These are phyloP conservation scores for Mastacembelus armatus DNA, from an alignment of 2,797 vertebrate genomes.

Conservation along the genomic window DNA sequence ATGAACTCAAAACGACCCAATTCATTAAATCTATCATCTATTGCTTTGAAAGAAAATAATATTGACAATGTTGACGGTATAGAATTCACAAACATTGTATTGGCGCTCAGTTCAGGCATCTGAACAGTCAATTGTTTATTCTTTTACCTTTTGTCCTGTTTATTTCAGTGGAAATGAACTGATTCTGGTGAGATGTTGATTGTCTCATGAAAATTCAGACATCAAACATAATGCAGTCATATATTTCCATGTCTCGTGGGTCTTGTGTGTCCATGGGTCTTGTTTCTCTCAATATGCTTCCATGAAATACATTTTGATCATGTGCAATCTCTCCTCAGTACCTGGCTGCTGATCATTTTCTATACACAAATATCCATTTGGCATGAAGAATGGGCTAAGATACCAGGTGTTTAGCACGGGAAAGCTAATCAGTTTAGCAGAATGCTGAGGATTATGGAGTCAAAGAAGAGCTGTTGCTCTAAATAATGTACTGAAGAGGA, in stretches of 20 bases:
- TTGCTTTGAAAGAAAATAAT: not conserved
- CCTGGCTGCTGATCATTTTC: constrained; percentile 73
- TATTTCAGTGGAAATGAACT: constrained; percentile 31
- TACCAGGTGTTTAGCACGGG: constrained; percentile 67
- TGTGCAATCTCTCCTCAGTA: constrained; percentile 64
- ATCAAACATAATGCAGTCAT: constrained; percentile 47
- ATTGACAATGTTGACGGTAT: not conserved
- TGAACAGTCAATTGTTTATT: not conserved
- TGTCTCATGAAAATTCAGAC: constrained; percentile 48
- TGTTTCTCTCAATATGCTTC: constrained; percentile 59
- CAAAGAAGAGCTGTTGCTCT: constrained; percentile 66
- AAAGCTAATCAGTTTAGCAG: constrained; percentile 74
- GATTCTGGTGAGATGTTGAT: constrained; percentile 29
- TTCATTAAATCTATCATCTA: not conserved
- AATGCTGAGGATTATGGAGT: constrained; percentile 67
- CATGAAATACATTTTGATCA: constrained; percentile 74
- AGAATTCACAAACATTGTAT: not conserved
- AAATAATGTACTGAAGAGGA: constrained; percentile 52
- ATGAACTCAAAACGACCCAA: not conserved
- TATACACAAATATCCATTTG: constrained; percentile 64
- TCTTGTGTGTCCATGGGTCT: constrained; percentile 63
- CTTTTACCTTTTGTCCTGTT: constrained; percentile 19
- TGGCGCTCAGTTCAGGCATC: too few species aligned
- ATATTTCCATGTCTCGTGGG: constrained; percentile 70
- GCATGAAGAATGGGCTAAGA: constrained; percentile 64